These are phyloP conservation scores for Thunnus albacares DNA, from an alignment of 2,797 vertebrate species.

Conservation along the genomic window DNA sequence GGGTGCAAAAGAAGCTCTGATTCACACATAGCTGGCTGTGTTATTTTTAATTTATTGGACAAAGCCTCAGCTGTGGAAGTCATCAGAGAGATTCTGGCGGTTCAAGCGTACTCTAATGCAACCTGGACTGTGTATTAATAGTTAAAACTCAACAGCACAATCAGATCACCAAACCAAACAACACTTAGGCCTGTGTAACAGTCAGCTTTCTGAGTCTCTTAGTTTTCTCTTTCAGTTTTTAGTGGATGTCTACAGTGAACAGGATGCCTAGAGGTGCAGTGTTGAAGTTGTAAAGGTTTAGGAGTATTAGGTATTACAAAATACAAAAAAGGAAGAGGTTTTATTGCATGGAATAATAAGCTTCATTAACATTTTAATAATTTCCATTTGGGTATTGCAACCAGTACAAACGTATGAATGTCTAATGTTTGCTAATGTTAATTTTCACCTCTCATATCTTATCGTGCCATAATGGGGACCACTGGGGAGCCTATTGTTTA, in stretches of 20 bases:
- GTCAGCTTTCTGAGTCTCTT: slow-evolving; percentile 32
- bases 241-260: slow-evolving; percentile 49
- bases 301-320: slow-evolving; percentile 48
- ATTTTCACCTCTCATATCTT: slow-evolving; percentile 63
- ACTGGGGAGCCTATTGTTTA: slow-evolving; percentile 66
- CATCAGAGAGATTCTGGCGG: slow-evolving; percentile 65
- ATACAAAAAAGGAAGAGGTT: slow-evolving; percentile 45
- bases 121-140: slow-evolving; percentile 72
- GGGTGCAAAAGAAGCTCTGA: slow-evolving; percentile 68
- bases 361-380: slow-evolving; percentile 56
- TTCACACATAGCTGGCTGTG: slow-evolving; percentile 67
- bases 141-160: slow-evolving; percentile 75
- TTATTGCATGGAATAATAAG: slow-evolving; percentile 47
- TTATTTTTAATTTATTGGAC: slow-evolving; percentile 84
- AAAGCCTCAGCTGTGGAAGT: slow-evolving; percentile 74
- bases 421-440: slow-evolving; percentile 58
- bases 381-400: slow-evolving; percentile 55
- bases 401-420: slow-evolving; percentile 44
- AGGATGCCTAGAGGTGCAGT: slow-evolving; percentile 55
- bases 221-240: slow-evolving; percentile 36
- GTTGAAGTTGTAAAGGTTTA: slow-evolving; percentile 61
- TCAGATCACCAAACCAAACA: slow-evolving; percentile 76
- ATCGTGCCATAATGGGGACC: slow-evolving; percentile 60
- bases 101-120: slow-evolving; percentile 65
- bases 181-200: slow-evolving; percentile 58